Evolutionary conservation across 2,888 invertebrate species (phyloP), one percentile per base, ranked within the genome.

Genomic region (Yponomeuta evonymella): DNA sequence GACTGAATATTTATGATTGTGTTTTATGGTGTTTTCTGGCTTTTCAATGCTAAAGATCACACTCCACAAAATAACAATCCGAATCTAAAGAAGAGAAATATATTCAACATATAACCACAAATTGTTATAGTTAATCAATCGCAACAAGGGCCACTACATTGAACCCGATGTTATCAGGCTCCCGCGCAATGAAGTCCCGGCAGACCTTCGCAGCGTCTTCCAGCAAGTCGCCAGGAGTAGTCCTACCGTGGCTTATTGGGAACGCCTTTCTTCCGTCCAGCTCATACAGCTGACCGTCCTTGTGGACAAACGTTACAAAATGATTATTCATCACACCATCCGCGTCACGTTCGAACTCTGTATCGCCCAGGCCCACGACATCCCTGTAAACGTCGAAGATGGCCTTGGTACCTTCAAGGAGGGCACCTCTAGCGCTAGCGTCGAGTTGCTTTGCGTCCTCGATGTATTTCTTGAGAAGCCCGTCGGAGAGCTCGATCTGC

Each of bases 151-250:
- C 98, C 82, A 98, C 95, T 70, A 98, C 94, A 71, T 96, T 97
- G 83, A 98, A 98, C 78, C 96, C 96, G 72, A 98, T 92, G 81
- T 97, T 96, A 70, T 96, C 95, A 0, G 98, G 97, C 85, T 98
- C 97, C 72, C 96, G 93, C 67, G 94, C 94, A 93, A 98, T 97
- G 82, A 97, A 98, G 79, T 95, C 93, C 77, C 95, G 95, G 84
- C 97, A 97, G 23, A 98, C 94, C 74, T 94, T 94, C 1, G 96
- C 96, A 8, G 97, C 95, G 86, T 98, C 97, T 92, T 96, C 94
- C 62, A 98, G 88, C 69, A 98, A 94, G 33, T 93, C 93, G 9
- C 96, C 96, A 2, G 94, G 87, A 67, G 94, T 93, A 1, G 97
- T 96, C 67, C 93, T 75, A 0, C 98, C 98, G 85, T 98, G 98